A percentile compares a stretch with the other conserved stretches of the same genome.
Evolutionary conservation across 2,113 vertebrate genomes (phyloP).

Genomic region (Eurypyga helias): DNA sequence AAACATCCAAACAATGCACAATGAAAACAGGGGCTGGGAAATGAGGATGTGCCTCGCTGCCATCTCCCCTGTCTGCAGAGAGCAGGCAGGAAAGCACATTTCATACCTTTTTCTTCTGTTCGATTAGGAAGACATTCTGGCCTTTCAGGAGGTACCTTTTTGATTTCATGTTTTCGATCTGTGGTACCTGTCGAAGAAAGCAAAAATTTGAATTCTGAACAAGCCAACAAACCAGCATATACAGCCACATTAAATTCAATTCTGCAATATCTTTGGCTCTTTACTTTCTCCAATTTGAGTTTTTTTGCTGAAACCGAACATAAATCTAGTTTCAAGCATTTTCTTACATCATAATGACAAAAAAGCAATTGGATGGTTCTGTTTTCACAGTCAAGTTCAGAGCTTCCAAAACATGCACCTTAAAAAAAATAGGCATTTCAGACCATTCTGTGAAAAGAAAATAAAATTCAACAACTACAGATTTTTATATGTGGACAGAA

Average conservation of each 20-base stretch:
- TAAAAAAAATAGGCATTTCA: neutral
- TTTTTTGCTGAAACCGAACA: neutral
- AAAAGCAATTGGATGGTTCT: neutral
- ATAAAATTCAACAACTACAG: neutral
- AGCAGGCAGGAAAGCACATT: slow-evolving; percentile 27
- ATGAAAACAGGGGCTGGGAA: neutral
- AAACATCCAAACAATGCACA: neutral
- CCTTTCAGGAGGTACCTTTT: slow-evolving; percentile 93
- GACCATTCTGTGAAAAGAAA: neutral
- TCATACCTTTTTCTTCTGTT: slow-evolving; percentile 93
- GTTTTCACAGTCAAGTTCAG: neutral
- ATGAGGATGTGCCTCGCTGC: neutral
- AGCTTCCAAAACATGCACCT: neutral
- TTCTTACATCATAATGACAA: neutral
- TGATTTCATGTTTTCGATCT: slow-evolving; percentile 91
- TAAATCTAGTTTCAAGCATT: neutral
- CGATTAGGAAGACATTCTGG: slow-evolving; percentile 90
- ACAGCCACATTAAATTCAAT: neutral
- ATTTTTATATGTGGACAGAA: neutral
- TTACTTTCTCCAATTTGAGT: neutral
- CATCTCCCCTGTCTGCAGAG: neutral
- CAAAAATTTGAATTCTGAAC: neutral
- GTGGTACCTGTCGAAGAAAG: slow-evolving; percentile 69
- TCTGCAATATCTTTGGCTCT: neutral
- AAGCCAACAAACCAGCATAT: neutral